A percentile compares a stretch with the other conserved stretches of the same genome.
phyloP scores from a whole-genome alignment of 2,797 vertebrate genomes.

The Alfaro cultratus region DNA sequence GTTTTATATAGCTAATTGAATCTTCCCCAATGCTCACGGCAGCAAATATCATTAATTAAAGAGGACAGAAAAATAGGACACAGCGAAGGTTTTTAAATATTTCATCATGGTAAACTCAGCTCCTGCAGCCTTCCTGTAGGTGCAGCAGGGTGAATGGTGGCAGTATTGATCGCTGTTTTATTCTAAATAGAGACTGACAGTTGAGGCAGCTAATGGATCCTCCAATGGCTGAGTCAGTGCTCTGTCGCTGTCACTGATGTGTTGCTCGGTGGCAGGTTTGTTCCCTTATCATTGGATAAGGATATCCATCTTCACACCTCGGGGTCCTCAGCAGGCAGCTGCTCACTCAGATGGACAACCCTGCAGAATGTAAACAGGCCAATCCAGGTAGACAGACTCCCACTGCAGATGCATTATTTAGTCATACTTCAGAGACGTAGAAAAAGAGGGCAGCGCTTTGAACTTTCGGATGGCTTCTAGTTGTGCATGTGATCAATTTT shows the following conservation, averaged over 20 bases:
- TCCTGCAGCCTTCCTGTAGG: conserved; percentile 18
- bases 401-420: conserved; percentile 56
- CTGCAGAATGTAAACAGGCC: conserved; percentile 49
- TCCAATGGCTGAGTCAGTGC: conserved; percentile 70
- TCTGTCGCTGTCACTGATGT: conserved; percentile 68
- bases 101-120: conserved; percentile 12
- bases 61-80: conserved; percentile 8
- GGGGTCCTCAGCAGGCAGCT: conserved; percentile 55
- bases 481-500: conserved; percentile 9
- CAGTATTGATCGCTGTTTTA: conserved; percentile 70
- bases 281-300: conserved; percentile 63
- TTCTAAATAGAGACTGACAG: conserved; percentile 72
- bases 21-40: conserved; percentile 25
- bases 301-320: conserved; percentile 76
- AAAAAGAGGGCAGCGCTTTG: conserved; percentile 33
- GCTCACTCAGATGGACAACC: conserved; percentile 42
- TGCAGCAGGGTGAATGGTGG: conserved; percentile 37
- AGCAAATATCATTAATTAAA: conserved; percentile 36
- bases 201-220: conserved; percentile 57
- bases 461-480: conserved; percentile 27
- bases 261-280: conserved; percentile 69
- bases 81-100: conserved; percentile 17
- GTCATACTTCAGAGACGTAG: conserved; percentile 30
- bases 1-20: conserved; percentile 35
- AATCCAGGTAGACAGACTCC: conserved; percentile 52